A percentile compares a stretch with the other conserved stretches of the same genome.
Evolutionary conservation across 1,140 invertebrate species (phyloP).

Genomic region (Macrobrachium rosenbergii): DNA sequence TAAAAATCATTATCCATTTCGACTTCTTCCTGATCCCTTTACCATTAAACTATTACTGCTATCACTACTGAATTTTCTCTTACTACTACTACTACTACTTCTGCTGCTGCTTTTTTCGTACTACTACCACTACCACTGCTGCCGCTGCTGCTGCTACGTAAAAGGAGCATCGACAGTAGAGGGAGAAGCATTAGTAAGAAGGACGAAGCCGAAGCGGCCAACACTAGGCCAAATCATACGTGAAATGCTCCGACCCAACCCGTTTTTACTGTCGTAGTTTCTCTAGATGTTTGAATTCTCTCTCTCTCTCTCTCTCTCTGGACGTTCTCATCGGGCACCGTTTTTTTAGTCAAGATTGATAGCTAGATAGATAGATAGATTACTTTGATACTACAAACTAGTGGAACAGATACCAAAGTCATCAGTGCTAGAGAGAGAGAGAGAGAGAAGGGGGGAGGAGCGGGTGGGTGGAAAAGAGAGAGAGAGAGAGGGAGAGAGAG

Average conservation of each 20-base stretch:
- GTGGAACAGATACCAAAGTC: background rate
- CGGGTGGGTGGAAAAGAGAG: background rate
- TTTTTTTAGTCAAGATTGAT: no score
- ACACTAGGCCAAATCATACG: conserved; percentile 39
- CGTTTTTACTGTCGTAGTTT: background rate
- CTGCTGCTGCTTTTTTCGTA: no score
- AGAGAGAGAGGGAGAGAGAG: background rate
- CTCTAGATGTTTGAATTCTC: no score
- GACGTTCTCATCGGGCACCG: background rate
- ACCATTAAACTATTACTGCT: background rate
- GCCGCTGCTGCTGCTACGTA: no score
- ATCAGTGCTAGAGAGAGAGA: background rate
- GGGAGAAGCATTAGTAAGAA: background rate
- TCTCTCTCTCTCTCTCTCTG: background rate
- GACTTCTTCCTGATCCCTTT: background rate
- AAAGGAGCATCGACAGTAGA: no score
- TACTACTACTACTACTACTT: no score
- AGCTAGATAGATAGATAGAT: background rate
- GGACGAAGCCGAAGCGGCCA: background rate
- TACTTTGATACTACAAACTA: background rate
- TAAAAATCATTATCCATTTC: background rate
- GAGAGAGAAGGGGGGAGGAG: background rate
- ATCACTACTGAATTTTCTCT: background rate
- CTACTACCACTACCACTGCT: no score
- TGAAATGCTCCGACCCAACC: conserved; percentile 25